Evolutionary conservation across 2,888 invertebrate genomes (phyloP).

Genomic region (Amiota communis): DNA sequence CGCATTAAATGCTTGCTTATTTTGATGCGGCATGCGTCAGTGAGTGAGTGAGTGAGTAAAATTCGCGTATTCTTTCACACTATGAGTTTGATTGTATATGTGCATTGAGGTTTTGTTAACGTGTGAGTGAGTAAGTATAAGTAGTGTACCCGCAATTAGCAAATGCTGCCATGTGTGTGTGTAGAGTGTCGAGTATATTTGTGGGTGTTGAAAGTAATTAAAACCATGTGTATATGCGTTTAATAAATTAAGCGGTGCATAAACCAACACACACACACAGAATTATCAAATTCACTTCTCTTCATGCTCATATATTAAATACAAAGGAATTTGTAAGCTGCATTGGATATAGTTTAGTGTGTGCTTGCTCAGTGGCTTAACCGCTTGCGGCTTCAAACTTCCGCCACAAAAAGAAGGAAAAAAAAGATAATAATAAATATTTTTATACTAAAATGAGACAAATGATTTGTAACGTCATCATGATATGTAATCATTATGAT

Average conservation of each 20-base stretch:
- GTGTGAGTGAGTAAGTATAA: background rate
- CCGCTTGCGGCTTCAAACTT: conserved; percentile 12
- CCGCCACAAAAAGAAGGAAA: conserved; percentile 12
- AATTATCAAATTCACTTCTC: conserved; percentile 17
- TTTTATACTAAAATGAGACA: background rate
- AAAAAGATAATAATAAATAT: too few relatives aligned
- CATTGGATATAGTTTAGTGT: too few relatives aligned
- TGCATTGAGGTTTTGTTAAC: background rate
- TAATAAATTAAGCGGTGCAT: conserved; percentile 58
- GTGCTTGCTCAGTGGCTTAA: background rate
- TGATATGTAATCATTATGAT: background rate
- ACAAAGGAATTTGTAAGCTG: too few relatives aligned
- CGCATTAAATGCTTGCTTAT: conserved; percentile 52
- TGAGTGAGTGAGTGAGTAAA: background rate
- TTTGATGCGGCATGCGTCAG: background rate
- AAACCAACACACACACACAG: conserved; percentile 12
- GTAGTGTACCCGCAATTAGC: conserved; percentile 26
- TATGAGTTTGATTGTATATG: background rate
- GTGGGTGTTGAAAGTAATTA: conserved; percentile 55
- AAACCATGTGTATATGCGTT: conserved; percentile 59
- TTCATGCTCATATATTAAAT: background rate
- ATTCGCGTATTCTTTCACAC: background rate
- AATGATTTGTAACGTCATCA: background rate
- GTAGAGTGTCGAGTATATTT: background rate
- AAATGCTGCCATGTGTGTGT: conserved; percentile 2